Evolutionary conservation across 23 tunicate genomes (phyloP), one percentile per base, ranked within the genome.

Genomic region (Trididemnum miniatum): DNA sequence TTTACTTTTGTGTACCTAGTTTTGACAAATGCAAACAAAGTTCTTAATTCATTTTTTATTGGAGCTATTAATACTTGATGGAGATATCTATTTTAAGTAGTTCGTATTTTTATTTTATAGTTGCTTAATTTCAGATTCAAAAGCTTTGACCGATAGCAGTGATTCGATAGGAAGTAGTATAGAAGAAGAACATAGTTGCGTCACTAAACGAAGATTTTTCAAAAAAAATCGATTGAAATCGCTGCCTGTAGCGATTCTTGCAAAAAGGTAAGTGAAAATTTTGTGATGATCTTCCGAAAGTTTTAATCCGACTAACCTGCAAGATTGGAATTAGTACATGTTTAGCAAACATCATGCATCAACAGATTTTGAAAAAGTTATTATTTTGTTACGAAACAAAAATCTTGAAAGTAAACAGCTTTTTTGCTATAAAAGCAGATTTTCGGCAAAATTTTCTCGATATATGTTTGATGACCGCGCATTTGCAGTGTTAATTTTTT

Each of bases 141-240:
- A 67, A 9, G 79, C 26, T 30, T 9, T 37, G 26, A 44, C 37
- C 24, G 59, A 65, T 23, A 64, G 77, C 23, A 64, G 66, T 65
- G 77, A 71, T 25, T 1, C 57, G 25, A 62, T 80, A 5, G 34
- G 85, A 57, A 84, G 83, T 32, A 67, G 88, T 67, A 67, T 67
- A 30, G 95, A 88, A 31, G 88, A 84, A 24, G 82, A 76, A 25
- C 34, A 35, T 27, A 71, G 62, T 39, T 34, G n/a, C 25, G 49
- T 63, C 20, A 34, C 39, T 20, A 85, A 78, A 67, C 7, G 83
- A 34, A 78, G 76, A 23, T 85, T 85, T 51, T 85, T 85, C 34
- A 72, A 64, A 51, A 91, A 91, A 81, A 67, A 66, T 65, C 84
- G 84, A 35, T 72, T 85, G n/a, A 91, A 91, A 65, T 91, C 96